Conservation (phyloP, 1,140 invertebrate genomes). For the Drosophila busckii region DNA sequence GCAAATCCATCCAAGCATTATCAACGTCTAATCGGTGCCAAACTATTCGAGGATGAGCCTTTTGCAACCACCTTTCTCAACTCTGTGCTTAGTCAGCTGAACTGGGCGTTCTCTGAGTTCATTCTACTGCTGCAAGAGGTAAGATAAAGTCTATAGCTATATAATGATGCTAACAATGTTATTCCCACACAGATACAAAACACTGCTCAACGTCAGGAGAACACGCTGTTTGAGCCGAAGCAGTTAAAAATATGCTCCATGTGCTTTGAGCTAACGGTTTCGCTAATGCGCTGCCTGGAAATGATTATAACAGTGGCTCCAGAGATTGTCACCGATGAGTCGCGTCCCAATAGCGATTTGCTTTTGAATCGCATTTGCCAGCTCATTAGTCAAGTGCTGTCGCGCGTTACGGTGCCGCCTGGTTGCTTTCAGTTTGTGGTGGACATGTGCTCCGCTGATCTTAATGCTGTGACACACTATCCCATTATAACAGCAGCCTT, state of each 20-base stretch:
- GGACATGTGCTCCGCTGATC: conserved; percentile 84
- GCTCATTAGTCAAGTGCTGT: conserved; percentile 86
- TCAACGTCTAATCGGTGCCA: conserved; percentile 77
- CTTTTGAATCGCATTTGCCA: conserved; percentile 85
- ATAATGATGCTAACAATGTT: not conserved
- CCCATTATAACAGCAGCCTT: conserved; percentile 85
- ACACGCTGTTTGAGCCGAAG: conserved; percentile 83
- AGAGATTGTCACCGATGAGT: conserved; percentile 82
- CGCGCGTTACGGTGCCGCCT: conserved; percentile 84
- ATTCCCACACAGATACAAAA: conserved; percentile 81
- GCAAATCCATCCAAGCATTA: conserved; percentile 72
- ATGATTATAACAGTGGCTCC: conserved; percentile 86
- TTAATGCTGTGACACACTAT: conserved; percentile 86
- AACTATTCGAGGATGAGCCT: conserved; percentile 77
- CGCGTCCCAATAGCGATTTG: conserved; percentile 82
- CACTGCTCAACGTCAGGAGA: conserved; percentile 81
- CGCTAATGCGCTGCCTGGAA: conserved; percentile 87
- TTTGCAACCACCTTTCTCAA: conserved; percentile 85
- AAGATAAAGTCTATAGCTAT: not conserved
- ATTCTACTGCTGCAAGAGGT: conserved; percentile 92
- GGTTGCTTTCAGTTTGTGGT: conserved; percentile 87
- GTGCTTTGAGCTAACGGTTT: conserved; percentile 87
- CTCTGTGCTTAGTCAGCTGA: conserved; percentile 89
- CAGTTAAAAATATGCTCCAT: conserved; percentile 91
- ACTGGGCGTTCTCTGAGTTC: conserved; percentile 94